Evolutionary conservation across 2,797 vertebrate genomes (phyloP).

Genomic region (Leucoraja ocellata): DNA sequence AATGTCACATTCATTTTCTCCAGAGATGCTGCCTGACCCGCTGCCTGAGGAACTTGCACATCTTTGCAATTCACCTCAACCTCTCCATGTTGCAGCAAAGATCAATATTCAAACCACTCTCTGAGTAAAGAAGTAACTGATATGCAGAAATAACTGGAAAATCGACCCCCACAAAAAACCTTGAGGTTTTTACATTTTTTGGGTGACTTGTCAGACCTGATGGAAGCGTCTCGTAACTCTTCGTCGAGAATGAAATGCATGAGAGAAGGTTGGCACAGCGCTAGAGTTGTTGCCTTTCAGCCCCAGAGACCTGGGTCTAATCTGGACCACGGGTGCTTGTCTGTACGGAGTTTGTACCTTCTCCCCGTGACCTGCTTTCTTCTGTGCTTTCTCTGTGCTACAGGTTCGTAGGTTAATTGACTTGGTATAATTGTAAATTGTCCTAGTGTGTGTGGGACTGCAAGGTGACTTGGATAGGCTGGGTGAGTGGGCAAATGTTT

Average conservation of each 20-base stretch:
- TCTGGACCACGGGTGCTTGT: too few species aligned
- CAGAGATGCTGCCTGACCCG: too few species aligned
- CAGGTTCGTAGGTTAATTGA: too few species aligned
- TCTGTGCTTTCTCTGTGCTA: too few species aligned
- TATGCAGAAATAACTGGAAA: background rate
- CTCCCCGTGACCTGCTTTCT: too few species aligned
- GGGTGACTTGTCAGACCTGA: background rate
- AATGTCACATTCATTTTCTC: background rate
- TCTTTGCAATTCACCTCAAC: background rate
- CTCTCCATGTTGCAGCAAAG: background rate
- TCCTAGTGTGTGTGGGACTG: too few species aligned
- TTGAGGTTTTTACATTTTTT: background rate
- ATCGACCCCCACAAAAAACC: background rate
- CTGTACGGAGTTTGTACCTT: too few species aligned
- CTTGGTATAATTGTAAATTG: too few species aligned
- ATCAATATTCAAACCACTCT: background rate
- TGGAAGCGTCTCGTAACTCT: background rate
- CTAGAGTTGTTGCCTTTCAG: too few species aligned
- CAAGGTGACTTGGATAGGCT: too few species aligned
- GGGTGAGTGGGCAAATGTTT: too few species aligned
- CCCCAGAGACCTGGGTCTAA: too few species aligned
- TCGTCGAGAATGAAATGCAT: background rate
- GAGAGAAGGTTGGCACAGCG: background rate
- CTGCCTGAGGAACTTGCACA: background rate
- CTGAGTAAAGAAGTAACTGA: background rate